Base-by-base conservation (phyloP, 2,113 vertebrate genomes). In the Mandrillus leucophaeus region DNA sequence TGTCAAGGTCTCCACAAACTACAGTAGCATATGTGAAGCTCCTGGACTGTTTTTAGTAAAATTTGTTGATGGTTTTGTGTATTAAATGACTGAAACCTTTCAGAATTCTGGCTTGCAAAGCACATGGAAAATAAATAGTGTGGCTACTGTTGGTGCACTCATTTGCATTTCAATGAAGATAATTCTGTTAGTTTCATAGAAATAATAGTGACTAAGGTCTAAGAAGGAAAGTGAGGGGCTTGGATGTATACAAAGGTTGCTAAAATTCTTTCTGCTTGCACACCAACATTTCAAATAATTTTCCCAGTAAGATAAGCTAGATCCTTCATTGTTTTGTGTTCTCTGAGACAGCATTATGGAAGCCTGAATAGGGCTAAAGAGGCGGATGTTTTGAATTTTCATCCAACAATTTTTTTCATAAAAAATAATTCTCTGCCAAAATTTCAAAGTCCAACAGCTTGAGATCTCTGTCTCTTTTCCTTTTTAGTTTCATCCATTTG, bases 371-470 rank as follows among this genome's bases (percentile, higher is more conserved):
- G 70, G 70, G 50, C 78, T 90, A 87, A 88, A 95, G 94, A 96
- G 90, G 70, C 0, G 27, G 76, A 94, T 93, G 68, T 94, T 98
- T 96, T 88, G 78, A 97, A 95, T 95, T 91, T 40, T 93, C 68
- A 66, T 91, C 78, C 95, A 97, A 93, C 30, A 70, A 57, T 70
- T 95, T 88, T 95, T 95, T 92, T 93, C 40, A 89, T 82, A 96
- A 81, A 95, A 94, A 94, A 55, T 22, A 96, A 92, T 72, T 86
- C 64, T 91, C 61, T 98, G 97, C 97, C 94, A 97, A 97, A 95
- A 96, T 96, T 95, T 95, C 72, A 96, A 93, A 97, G 55, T 72
- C 78, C 48, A 87, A 98, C 97, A 97, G 93, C 97, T 98, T 98
- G 94, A 97, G 83, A 96, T 96, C 90, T 97, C 90, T 97, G 84